A percentile compares a stretch with the other conserved stretches of the same genome.
These are phyloP conservation scores for Mythimna lalbum DNA, from an alignment of 2,888 invertebrate genomes.

Conservation along the genomic window DNA sequence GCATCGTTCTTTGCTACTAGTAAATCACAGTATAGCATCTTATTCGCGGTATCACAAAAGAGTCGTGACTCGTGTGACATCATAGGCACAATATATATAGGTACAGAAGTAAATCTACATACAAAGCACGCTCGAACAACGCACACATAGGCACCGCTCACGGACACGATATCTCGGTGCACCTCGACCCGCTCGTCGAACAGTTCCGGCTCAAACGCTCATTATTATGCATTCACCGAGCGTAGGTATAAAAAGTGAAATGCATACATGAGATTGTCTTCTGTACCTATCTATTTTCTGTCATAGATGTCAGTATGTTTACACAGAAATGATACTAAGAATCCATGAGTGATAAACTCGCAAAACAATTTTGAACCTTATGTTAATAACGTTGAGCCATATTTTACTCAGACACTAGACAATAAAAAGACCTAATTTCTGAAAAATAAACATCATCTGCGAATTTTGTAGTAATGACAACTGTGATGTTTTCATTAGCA, in stretches of 20 bases:
- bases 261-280: too few species aligned
- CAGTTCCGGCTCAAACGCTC: too few species aligned
- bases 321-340: constrained; percentile 42
- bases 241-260: too few species aligned
- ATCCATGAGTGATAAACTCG: constrained; percentile 38
- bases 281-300: too few species aligned
- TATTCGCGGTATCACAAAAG: constrained; percentile 54
- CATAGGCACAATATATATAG: too few species aligned
- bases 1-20: constrained; percentile 50
- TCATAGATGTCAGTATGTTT: constrained; percentile 50
- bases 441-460: constrained; percentile 49
- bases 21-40: constrained; percentile 45
- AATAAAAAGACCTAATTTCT: constrained; percentile 37
- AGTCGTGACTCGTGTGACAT: constrained; percentile 51
- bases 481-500: constrained; percentile 52
- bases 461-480: constrained; percentile 46
- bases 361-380: constrained; percentile 44
- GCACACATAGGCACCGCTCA: too few species aligned
- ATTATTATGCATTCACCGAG: too few species aligned
- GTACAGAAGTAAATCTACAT: too few species aligned
- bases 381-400: not conserved
- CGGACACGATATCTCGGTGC: too few species aligned
- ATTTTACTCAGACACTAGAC: constrained; percentile 14
- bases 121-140: too few species aligned
- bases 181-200: too few species aligned